Conservation (phyloP, 92 coral and sea anemone species). For the Phenganax subtilis region DNA sequence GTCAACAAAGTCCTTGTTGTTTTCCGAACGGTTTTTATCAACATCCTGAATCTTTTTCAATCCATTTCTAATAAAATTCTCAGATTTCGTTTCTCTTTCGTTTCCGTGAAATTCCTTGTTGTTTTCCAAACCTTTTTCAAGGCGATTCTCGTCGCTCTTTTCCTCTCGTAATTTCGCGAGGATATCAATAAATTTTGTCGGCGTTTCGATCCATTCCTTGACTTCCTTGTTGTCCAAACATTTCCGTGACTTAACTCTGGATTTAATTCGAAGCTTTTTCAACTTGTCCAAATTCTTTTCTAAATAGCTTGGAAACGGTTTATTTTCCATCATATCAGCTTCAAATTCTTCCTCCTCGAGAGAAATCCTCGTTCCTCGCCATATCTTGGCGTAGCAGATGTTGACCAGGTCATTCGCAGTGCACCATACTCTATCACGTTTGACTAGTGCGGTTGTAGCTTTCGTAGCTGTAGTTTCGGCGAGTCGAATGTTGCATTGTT, state of each 20-base stretch:
- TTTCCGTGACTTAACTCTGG: conserved; percentile 5
- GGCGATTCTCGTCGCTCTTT: not conserved
- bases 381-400: conserved; percentile 29
- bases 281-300: conserved; percentile 29
- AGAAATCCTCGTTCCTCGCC: not conserved
- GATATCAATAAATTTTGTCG: conserved; percentile 14
- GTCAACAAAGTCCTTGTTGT: not conserved
- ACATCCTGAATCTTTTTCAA: not conserved
- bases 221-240: conserved; percentile 16
- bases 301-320: conserved; percentile 22
- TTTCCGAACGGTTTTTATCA: not conserved
- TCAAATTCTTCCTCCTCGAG: conserved; percentile 6
- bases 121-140: not conserved
- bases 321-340: not conserved
- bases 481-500: not conserved
- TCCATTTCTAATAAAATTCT: not conserved
- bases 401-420: conserved; percentile 30
- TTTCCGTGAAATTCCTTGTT: not conserved
- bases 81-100: not conserved
- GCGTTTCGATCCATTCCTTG: conserved; percentile 22
- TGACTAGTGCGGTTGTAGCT: not conserved
- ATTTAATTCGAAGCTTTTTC: conserved; percentile 11
- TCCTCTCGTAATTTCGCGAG: conserved; percentile 14
- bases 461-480: not conserved
- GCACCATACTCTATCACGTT: not conserved